Evolutionary conservation across 2,888 invertebrate genomes (phyloP).

Genomic region (Drosophila leonis): DNA sequence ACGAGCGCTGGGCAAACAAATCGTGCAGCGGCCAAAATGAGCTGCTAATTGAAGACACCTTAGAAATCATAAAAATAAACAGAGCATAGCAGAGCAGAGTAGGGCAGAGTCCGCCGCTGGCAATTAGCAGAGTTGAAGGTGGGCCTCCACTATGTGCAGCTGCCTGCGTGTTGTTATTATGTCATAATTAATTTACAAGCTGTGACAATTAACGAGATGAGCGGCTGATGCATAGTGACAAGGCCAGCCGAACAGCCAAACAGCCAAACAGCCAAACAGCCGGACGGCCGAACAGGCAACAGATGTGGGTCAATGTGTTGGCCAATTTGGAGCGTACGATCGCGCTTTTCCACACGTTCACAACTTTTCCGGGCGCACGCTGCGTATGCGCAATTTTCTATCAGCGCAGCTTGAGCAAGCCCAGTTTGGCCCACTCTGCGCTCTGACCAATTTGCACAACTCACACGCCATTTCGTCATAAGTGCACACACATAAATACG

Average conservation of each 20-base stretch:
- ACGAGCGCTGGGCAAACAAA: slow-evolving; percentile 51
- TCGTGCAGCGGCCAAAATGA: slow-evolving; percentile 63
- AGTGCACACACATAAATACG: slow-evolving; percentile 45
- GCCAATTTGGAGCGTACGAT: slow-evolving; percentile 40
- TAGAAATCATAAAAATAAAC: slow-evolving; percentile 63
- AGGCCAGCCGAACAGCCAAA: slow-evolving; percentile 47
- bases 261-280: background rate
- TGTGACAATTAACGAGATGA: slow-evolving; percentile 79
- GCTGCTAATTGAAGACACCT: slow-evolving; percentile 80
- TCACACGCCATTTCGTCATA: slow-evolving; percentile 67
- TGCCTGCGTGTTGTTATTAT: slow-evolving; percentile 56
- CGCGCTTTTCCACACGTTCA: slow-evolving; percentile 36
- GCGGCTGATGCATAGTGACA: slow-evolving; percentile 64
- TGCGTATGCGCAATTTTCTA: slow-evolving; percentile 75
- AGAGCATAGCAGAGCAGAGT: slow-evolving; percentile 68
- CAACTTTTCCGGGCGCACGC: slow-evolving; percentile 52
- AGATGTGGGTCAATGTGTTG: slow-evolving; percentile 69
- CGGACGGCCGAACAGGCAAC: slow-evolving; percentile 17
- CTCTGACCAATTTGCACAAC: slow-evolving; percentile 54
- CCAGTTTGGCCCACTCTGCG: slow-evolving; percentile 20
- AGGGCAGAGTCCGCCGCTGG: slow-evolving; percentile 60
- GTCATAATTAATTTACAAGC: slow-evolving; percentile 82
- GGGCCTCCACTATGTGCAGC: slow-evolving; percentile 47
- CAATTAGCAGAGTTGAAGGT: slow-evolving; percentile 77
- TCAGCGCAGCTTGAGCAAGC: slow-evolving; percentile 28